A percentile compares a stretch with the other conserved stretches of the same genome.
These are phyloP conservation scores for Nothura maculosa DNA, from an alignment of 2,797 vertebrate genomes.

Conservation along the genomic window DNA sequence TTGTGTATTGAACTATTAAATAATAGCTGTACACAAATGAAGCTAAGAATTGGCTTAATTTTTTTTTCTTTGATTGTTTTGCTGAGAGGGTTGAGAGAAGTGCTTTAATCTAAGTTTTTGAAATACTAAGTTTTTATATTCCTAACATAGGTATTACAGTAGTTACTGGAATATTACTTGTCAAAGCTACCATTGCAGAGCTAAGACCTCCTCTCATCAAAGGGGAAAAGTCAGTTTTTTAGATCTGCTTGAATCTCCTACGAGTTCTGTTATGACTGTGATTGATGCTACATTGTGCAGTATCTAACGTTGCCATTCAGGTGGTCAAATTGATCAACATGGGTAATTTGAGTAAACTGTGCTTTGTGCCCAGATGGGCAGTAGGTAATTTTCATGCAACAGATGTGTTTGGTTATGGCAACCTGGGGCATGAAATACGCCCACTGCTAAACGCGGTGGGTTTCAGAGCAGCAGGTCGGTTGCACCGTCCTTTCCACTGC, in stretches of 20 bases:
- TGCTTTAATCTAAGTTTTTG: slow-evolving; percentile 3
- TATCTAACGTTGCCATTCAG: neutral
- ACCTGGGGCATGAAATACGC: slow-evolving; percentile 1
- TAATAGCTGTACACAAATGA: slow-evolving; percentile 16
- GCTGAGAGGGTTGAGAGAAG: neutral
- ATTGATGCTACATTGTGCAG: neutral
- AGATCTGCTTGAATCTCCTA: neutral
- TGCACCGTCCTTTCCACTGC: slow-evolving; percentile 15
- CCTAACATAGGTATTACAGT: neutral
- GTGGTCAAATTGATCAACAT: neutral
- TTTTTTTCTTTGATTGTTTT: neutral
- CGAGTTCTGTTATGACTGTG: neutral
- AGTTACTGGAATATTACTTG: neutral
- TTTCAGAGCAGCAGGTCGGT: neutral
- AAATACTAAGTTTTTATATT: neutral
- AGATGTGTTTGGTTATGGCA: slow-evolving; percentile 45
- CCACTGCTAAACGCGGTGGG: neutral
- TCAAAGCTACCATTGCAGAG: neutral
- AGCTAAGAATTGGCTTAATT: neutral
- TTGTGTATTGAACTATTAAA: slow-evolving; percentile 18
- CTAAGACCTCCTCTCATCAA: neutral
- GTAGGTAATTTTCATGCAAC: slow-evolving; percentile 36
- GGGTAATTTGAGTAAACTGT: neutral
- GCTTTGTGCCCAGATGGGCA: neutral
- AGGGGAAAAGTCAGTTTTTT: neutral